These are phyloP conservation scores for Ericerus pela DNA, from an alignment of 1,140 invertebrate genomes.

Conservation along the genomic window DNA sequence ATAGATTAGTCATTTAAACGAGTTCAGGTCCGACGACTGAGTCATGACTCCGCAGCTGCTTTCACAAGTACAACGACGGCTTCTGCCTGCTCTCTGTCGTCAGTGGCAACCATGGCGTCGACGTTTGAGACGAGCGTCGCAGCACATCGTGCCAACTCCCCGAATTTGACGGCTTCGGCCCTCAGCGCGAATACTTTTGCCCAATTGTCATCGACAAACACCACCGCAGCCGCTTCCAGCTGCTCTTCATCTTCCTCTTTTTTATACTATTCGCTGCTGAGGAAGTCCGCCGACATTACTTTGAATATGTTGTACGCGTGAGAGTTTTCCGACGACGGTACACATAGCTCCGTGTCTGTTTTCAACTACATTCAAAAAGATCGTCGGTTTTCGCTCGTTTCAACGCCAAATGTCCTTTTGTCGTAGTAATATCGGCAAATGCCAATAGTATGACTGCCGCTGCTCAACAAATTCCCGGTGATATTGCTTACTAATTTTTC, in stretches of 20 bases:
- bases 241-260: neutral
- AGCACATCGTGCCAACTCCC: neutral
- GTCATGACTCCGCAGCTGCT: neutral
- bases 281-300: conserved; percentile 2
- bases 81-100: too few relatives aligned
- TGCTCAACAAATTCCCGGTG: too few relatives aligned
- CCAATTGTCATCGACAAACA: neutral
- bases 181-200: neutral
- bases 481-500: too few relatives aligned
- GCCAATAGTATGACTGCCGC: too few relatives aligned
- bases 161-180: neutral
- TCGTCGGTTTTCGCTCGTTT: too few relatives aligned
- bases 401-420: too few relatives aligned
- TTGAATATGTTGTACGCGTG: neutral
- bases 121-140: neutral
- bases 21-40: neutral
- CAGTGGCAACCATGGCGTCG: neutral
- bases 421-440: too few relatives aligned
- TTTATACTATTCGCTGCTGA: neutral
- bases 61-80: neutral
- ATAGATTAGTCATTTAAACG: neutral
- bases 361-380: too few relatives aligned
- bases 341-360: too few relatives aligned
- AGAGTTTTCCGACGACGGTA: neutral
- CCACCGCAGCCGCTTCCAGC: neutral